These are phyloP conservation scores for Tachysurus fulvidraco DNA, from an alignment of 2,113 vertebrate genomes.

Conservation along the genomic window DNA sequence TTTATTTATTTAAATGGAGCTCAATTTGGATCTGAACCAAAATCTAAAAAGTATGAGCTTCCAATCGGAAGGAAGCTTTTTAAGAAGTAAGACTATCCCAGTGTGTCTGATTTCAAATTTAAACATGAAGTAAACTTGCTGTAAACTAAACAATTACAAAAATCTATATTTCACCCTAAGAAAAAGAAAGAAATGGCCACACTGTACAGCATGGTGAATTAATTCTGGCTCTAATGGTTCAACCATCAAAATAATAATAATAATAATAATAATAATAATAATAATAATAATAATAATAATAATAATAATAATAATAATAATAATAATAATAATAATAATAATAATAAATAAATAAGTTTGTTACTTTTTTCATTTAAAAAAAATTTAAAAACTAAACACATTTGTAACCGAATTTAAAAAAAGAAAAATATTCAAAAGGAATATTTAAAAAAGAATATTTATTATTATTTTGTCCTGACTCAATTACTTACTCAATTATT, in stretches of 20 bases:
- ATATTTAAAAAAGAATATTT: neutral
- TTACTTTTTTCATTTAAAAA: no score
- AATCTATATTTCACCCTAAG: no score
- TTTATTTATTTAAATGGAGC: neutral
- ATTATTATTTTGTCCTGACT: neutral
- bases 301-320: no score
- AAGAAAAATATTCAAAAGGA: neutral
- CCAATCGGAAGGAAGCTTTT: neutral
- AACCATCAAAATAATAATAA: neutral
- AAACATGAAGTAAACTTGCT: neutral
- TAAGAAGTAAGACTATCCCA: neutral
- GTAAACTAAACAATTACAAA: neutral
- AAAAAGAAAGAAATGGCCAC: neutral
- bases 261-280: no score
- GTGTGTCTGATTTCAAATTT: neutral
- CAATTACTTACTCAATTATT: neutral
- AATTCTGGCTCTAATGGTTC: neutral
- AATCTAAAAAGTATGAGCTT: neutral
- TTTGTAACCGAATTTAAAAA: neutral
- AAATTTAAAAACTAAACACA: neutral
- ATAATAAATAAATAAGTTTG: no score
- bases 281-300: no score
- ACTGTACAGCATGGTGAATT: neutral
- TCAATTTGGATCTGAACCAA: neutral
- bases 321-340: no score